Percentiles rank a stretch among this genome's conserved stretches.
These are phyloP conservation scores for Eonycteris spelaea DNA, from an alignment of 2,113 vertebrate genomes.

Conservation along the genomic window DNA sequence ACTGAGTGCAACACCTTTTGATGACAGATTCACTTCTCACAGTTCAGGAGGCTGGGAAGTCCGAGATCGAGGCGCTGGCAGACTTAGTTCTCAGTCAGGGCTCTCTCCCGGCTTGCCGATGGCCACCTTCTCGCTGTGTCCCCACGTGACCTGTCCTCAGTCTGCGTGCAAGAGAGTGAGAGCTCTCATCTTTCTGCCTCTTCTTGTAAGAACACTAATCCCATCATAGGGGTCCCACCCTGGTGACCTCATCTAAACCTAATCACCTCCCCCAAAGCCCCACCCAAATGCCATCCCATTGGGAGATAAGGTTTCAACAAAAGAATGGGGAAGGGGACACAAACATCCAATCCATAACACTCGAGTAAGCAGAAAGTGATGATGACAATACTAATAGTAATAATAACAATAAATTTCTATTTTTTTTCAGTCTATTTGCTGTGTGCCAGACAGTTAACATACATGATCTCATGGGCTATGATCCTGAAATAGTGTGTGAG, in stretches of 20 bases:
- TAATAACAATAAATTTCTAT: not conserved
- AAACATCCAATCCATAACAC: not conserved
- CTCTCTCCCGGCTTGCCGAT: not conserved
- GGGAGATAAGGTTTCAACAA: not conserved
- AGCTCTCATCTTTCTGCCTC: not conserved
- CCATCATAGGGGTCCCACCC: not conserved
- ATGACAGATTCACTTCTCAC: not conserved
- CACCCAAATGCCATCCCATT: not conserved
- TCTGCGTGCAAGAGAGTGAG: not conserved
- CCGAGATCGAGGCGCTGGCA: not conserved
- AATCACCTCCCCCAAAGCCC: not conserved
- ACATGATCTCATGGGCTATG: not conserved
- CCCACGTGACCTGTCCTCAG: not conserved
- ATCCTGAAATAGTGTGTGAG: not conserved
- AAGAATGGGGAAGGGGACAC: not conserved
- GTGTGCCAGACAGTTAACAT: not conserved
- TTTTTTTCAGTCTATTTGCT: not conserved
- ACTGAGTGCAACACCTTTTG: not conserved
- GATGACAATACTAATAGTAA: not conserved
- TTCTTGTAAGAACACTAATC: not conserved
- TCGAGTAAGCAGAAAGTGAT: not conserved
- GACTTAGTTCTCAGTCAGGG: not conserved
- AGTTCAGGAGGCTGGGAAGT: not conserved
- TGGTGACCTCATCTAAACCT: not conserved
- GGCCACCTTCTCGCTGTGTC: not conserved